These are phyloP conservation scores for Frieseomelitta varia DNA, from an alignment of 1,140 invertebrate genomes.

Conservation along the genomic window DNA sequence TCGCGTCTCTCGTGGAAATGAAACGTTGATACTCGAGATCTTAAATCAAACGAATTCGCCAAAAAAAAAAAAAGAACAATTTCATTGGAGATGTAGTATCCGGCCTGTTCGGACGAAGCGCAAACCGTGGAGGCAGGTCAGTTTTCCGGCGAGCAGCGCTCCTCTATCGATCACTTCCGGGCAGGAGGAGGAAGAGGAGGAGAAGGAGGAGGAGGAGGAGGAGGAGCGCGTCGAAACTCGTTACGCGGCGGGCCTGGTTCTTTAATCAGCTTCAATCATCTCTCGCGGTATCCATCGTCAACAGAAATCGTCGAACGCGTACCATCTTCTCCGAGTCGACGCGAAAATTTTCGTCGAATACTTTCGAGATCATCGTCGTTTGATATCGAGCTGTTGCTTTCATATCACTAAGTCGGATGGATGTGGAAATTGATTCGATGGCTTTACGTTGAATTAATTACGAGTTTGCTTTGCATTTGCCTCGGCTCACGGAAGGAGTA, in stretches of 20 bases:
- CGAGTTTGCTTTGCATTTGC: not conserved
- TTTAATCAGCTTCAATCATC: conserved; percentile 34
- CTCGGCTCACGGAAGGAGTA: not conserved
- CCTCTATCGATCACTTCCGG: conserved; percentile 60
- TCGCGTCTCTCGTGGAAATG: not conserved
- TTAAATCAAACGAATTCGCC: not conserved
- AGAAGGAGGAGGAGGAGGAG: conserved; percentile 16
- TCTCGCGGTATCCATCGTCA: not conserved
- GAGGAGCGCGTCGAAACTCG: conserved; percentile 33
- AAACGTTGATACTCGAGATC: not conserved
- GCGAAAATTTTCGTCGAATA: not conserved
- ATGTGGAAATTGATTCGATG: not conserved
- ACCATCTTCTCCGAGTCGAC: not conserved
- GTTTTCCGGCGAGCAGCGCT: conserved; percentile 43
- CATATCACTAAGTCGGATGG: not conserved
- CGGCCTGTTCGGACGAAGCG: conserved; percentile 24
- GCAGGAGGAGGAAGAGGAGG: conserved; percentile 9
- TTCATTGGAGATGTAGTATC: not conserved
- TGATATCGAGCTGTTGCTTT: not conserved
- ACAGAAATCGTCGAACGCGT: conserved; percentile 20
- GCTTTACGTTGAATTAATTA: not conserved
- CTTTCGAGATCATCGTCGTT: not conserved
- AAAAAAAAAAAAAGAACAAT: too few relatives aligned
- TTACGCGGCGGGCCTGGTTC: conserved; percentile 43
- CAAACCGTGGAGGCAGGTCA: conserved; percentile 64